Evolutionary conservation across 1,140 invertebrate species (phyloP), one percentile per base, ranked within the genome.

Genomic region (Panonychus citri): DNA sequence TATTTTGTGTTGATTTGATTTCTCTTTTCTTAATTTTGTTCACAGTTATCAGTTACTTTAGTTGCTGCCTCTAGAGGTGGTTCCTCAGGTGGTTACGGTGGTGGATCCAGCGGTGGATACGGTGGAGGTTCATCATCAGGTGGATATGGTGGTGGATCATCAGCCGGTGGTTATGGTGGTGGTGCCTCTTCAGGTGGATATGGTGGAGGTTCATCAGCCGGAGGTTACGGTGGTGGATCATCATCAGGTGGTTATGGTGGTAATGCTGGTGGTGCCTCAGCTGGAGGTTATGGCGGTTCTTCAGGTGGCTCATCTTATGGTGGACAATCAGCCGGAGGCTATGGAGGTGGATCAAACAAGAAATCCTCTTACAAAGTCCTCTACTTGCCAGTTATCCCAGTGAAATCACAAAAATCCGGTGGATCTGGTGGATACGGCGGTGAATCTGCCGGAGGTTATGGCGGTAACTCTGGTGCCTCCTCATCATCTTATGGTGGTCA

Each of bases 261-360:
- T 19, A 17, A 17, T 46, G 42, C 17, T 24, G 42, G 42, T 19
- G 42, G 42, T 46, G 42, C 17, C 5, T 19, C 24, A 46, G 30
- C 17, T 24, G 53, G 30, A 39, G 53, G 53, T 7, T 54, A 54
- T 2, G 53, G 53, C 40, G 54, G 19, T 28, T 3, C 40, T 24
- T 17, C 40, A 17, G 30, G 30, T 7, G 54, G 50, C 8, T 5
- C 5, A n/a, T n/a, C 4, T 21, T 8, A 12, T 25, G 50, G 50
- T 1, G 50, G 50, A 15, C 10, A 8, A 8, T 17, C 15, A 26
- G 25, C 13, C 50, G 50, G 50, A 27, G 50, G 25, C n/a, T 30
- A 52, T 12, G 50, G 50, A 5, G 50, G 50, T 28, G 28, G 28
- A 24, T 54, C 72, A 37, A 12, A 12, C 12, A 64, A 66, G 15